Base-by-base conservation (phyloP, 1,140 invertebrate species). In the Bradysia coprophila region DNA sequence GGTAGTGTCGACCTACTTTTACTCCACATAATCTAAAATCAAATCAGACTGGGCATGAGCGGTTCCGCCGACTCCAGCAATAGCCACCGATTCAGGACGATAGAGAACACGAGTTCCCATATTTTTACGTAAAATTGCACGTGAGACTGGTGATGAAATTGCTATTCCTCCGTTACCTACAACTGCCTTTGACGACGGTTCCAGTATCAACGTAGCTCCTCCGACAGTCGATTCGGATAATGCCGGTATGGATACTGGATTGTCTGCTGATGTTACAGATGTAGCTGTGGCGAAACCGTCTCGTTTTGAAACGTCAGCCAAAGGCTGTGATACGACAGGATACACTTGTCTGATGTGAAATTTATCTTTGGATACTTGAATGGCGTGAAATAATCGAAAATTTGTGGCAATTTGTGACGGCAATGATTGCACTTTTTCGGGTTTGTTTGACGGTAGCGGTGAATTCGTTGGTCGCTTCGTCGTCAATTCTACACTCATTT, bases 11-110 rank as follows among this genome's bases (percentile, higher is more conserved):
- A n/a, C n/a, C 21, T 18, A 28, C 6, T 8, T 28, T 16, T 43
- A 15, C 9, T 45, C 51, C 53, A 67, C 46, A 55, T 67, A 45
- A 63, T 58, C 56, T 56, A 66, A 23, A 37, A 62, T 53, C 44
- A 72, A 54, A 48, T 78, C 73, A 22, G 76, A 76, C 51, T 77
- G 66, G 2, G 77, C 75, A 48, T 78, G 72, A 1, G 77, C 77
- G 39, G 73, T 66, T 20, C 78, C 78, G 0, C 77, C 77, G 10
- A 75, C 74, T 2, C 78, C 78, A 9, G 66, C 77, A 4, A 79
- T 65, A n/a, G 78, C 78, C 1, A 75, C 65, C 2, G 76, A 74
- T 44, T 67, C 61, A 2, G 78, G 78, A 45, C 69, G 64, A 49
- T 75, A 76, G 31, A 71, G 55, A 16, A 80, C 66, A 39, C 70